Evolutionary conservation across 1,140 invertebrate genomes (phyloP).

Genomic region (Magallana gigas): DNA sequence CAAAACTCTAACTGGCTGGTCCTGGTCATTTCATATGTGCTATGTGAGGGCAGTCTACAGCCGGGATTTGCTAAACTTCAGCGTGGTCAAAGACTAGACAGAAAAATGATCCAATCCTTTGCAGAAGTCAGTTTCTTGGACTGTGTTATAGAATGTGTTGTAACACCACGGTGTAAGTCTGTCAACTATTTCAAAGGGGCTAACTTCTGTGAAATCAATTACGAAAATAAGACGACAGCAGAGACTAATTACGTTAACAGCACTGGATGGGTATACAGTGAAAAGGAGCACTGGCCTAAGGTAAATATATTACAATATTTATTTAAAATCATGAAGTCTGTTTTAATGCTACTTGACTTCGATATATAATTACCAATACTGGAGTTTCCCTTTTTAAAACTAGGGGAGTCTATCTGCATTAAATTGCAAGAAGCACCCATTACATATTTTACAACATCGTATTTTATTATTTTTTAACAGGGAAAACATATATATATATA

Average conservation of each 20-base stretch:
- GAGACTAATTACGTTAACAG: background rate
- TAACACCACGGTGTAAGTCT: background rate
- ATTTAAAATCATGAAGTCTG: too few relatives aligned
- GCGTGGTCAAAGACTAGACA: background rate
- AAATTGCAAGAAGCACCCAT: too few relatives aligned
- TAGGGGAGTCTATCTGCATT: too few relatives aligned
- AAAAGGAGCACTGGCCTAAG: background rate
- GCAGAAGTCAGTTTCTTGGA: background rate
- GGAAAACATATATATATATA: too few relatives aligned
- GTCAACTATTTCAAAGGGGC: background rate
- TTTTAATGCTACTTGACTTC: too few relatives aligned
- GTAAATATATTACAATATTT: too few relatives aligned
- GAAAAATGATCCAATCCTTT: background rate
- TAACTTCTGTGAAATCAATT: background rate
- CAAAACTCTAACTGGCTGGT: too few relatives aligned
- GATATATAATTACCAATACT: too few relatives aligned
- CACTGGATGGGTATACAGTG: background rate
- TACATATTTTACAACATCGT: too few relatives aligned
- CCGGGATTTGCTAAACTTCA: background rate
- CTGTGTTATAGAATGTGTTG: background rate
- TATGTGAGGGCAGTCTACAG: background rate
- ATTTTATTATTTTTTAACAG: too few relatives aligned
- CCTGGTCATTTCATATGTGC: too few relatives aligned
- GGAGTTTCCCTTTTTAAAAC: too few relatives aligned
- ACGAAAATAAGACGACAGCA: background rate